A percentile compares a stretch with the other conserved stretches of the same genome.
Evolutionary conservation across 2,888 invertebrate genomes (phyloP).

Genomic region (Branchipolynoe longqiensis): DNA sequence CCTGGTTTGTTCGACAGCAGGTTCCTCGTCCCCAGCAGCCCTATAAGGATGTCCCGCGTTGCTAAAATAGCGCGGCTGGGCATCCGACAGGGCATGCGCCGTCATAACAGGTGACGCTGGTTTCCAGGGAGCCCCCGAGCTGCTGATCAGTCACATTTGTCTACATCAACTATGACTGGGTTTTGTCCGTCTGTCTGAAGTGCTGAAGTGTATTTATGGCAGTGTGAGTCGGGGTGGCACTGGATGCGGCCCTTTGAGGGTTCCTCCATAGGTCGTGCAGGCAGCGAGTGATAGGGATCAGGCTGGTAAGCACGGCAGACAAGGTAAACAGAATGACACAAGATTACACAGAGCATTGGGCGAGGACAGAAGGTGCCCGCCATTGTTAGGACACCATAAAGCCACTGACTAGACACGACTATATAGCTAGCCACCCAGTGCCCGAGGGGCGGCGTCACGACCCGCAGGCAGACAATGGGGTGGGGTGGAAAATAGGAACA

Average conservation of each 20-base stretch:
- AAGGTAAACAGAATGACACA: constrained; percentile 55
- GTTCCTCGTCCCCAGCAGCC: too few relatives aligned
- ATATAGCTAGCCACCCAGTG: too few relatives aligned
- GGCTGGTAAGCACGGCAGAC: not conserved
- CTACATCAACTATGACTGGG: constrained; percentile 35
- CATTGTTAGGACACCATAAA: constrained; percentile 39
- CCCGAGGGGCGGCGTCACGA: too few relatives aligned
- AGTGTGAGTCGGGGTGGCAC: not conserved
- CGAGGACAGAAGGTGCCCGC: not conserved
- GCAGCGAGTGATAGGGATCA: not conserved
- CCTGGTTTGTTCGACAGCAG: too few relatives aligned
- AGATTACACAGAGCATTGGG: constrained; percentile 41
- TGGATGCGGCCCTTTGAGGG: constrained; percentile 50
- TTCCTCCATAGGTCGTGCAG: not conserved
- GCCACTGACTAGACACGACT: constrained; percentile 31
- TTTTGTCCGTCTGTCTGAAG: constrained; percentile 53
- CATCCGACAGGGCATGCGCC: too few relatives aligned
- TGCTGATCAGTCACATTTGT: constrained; percentile 36
- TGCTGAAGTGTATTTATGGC: too few relatives aligned
- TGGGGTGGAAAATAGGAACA: too few relatives aligned
- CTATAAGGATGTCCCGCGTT: too few relatives aligned
- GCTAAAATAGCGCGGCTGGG: too few relatives aligned
- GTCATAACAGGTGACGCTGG: not conserved
- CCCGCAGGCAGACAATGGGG: too few relatives aligned
- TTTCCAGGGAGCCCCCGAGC: not conserved